A percentile compares a stretch with the other conserved stretches of the same genome.
These are phyloP conservation scores for Hyaena hyaena DNA, from an alignment of 2,113 vertebrate species.

Conservation along the genomic window DNA sequence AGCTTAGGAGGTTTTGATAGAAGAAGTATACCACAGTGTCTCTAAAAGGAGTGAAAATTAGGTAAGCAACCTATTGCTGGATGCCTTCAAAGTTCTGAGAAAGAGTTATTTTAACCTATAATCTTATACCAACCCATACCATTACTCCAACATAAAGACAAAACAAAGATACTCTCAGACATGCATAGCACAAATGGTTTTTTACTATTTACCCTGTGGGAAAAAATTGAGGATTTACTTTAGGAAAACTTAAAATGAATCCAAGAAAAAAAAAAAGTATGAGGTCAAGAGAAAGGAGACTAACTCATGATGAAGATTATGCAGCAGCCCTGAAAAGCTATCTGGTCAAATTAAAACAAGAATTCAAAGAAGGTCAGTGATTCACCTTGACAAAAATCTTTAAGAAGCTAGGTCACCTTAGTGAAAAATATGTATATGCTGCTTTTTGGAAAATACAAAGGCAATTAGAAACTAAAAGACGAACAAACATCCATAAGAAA, in stretches of 20 bases:
- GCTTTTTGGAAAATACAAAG: slow-evolving; percentile 31
- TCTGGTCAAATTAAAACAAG: neutral
- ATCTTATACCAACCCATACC: neutral
- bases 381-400: neutral
- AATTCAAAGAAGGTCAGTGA: neutral
- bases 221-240: neutral
- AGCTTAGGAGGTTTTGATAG: neutral
- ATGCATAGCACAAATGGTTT: neutral
- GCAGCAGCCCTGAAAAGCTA: neutral
- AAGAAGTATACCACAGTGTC: neutral
- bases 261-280: neutral
- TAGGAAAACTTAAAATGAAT: neutral
- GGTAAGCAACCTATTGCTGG: neutral
- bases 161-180: neutral
- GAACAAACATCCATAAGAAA: neutral
- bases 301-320: neutral
- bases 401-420: neutral
- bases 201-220: neutral
- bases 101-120: neutral
- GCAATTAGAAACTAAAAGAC: neutral
- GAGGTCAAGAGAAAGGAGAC: neutral
- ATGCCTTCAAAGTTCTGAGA: neutral
- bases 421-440: neutral
- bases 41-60: neutral
- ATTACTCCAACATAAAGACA: neutral